Percentiles rank a stretch among this genome's conserved stretches.
phyloP scores from a whole-genome alignment of 2,113 vertebrate species.

The Caloenas nicobarica region DNA sequence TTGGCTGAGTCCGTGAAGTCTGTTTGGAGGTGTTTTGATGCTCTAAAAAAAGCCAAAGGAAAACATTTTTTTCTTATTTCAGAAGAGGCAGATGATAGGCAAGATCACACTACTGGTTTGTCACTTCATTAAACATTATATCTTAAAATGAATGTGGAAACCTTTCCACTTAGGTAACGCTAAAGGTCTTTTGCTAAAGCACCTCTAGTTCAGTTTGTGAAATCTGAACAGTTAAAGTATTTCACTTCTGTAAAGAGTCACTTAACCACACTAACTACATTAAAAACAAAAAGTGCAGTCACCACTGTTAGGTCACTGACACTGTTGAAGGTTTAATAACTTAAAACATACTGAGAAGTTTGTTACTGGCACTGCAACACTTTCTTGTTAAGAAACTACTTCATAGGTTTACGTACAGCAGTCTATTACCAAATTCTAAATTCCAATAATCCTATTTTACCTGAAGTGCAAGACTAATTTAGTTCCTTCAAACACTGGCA shows the following conservation, averaged over 20 bases:
- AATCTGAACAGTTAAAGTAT: background rate
- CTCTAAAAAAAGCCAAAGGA: slow-evolving; percentile 29
- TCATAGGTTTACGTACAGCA: background rate
- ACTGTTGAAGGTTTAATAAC: background rate
- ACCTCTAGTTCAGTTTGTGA: background rate
- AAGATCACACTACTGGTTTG: background rate
- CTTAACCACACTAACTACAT: background rate
- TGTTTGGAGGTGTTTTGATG: slow-evolving; percentile 74
- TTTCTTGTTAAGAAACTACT: background rate
- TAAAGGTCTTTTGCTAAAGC: background rate
- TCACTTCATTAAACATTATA: background rate
- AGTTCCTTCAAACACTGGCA: background rate
- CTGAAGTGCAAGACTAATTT: background rate
- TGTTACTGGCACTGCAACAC: background rate
- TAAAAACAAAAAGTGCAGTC: background rate
- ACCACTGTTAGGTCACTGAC: background rate
- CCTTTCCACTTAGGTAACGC: background rate
- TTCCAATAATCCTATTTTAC: background rate
- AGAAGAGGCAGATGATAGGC: background rate
- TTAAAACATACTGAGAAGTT: background rate
- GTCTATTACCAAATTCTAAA: background rate
- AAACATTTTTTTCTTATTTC: background rate
- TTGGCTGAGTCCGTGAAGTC: slow-evolving; percentile 76
- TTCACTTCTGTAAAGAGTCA: background rate
- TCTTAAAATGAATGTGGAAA: background rate